Base-by-base conservation (phyloP, 2,113 vertebrate genomes). In the Casuarius casuarius region DNA sequence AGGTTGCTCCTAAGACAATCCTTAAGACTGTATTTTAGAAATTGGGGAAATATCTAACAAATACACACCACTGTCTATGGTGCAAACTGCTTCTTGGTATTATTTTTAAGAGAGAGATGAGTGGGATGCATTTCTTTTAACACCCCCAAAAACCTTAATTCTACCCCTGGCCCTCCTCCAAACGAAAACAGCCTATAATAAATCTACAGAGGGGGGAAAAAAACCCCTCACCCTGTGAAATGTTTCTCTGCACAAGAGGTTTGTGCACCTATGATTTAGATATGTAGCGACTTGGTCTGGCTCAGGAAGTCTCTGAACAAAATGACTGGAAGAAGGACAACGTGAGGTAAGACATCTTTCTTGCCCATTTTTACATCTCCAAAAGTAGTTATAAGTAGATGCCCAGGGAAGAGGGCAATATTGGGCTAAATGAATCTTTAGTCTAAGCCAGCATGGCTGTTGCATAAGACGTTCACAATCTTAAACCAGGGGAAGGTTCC, bases 1-100 rank as follows among this genome's bases (percentile, higher is more conserved):
- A 89, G 92, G 91, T 92, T 90, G 73, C 75, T 88, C 67, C 14
- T 66, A 59, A 38, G 71, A 58, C 79, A 90, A 80, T 49, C 75
- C 88, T 68, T 40, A 63, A 77, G 14, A 72, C 1, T n/a, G 59
- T 17, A 8, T 1, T 5, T 76, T 66, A 2, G 5, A 92, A 89
- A 76, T 1, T 5, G 44, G 80, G 68, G 72, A 38, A 56, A 28
- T 67, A 63, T 74, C 52, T 96, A 77, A 56, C 46, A 31, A 29
- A 86, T 6, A 48, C 17, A 20, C 31, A n/a, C 31, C 51, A 46
- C 9, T 5, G 22, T 19, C 76, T 68, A 21, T 3, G 4, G 42
- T 31, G 66, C 29, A 72, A 81, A 63, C 19, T 78, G 56, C 49
- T 89, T 26, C 73, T 79, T 68, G 29, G 12, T 42, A 29, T 1